Evolutionary conservation across 2,797 vertebrate species (phyloP).

Genomic region (Pangasius djambal): DNA sequence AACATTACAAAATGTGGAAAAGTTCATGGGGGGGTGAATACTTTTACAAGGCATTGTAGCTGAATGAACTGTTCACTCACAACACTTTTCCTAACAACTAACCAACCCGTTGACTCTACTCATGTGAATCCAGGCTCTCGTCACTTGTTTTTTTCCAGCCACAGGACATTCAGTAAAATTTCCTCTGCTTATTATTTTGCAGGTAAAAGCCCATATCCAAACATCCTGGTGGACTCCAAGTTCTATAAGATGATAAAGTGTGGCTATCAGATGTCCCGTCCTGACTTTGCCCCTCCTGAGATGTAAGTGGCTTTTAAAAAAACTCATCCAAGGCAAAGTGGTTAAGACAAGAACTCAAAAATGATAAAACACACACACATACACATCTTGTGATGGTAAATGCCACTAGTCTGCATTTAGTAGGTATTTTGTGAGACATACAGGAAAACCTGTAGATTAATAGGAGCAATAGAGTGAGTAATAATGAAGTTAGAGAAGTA

Average conservation of each 20-base stretch:
- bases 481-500: neutral
- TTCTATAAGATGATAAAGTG: conserved; percentile 97
- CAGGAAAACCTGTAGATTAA: neutral
- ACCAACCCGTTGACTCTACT: neutral
- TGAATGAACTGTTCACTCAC: neutral
- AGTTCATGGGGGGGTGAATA: neutral
- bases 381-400: neutral
- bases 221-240: conserved; percentile 89
- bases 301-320: conserved; percentile 79
- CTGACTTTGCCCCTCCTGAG: conserved; percentile 85
- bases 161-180: neutral
- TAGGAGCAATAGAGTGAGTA: neutral
- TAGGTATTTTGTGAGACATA: neutral
- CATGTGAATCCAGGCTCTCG: neutral
- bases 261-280: conserved; percentile 94
- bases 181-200: conserved; percentile 31
- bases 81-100: neutral
- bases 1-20: neutral
- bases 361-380: neutral
- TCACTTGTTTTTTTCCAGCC: neutral
- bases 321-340: neutral
- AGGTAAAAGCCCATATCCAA: conserved; percentile 95
- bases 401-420: neutral
- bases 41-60: neutral
- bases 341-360: neutral